These are phyloP conservation scores for Neomicropteryx cornuta DNA, from an alignment of 1,140 invertebrate species.

Conservation along the genomic window DNA sequence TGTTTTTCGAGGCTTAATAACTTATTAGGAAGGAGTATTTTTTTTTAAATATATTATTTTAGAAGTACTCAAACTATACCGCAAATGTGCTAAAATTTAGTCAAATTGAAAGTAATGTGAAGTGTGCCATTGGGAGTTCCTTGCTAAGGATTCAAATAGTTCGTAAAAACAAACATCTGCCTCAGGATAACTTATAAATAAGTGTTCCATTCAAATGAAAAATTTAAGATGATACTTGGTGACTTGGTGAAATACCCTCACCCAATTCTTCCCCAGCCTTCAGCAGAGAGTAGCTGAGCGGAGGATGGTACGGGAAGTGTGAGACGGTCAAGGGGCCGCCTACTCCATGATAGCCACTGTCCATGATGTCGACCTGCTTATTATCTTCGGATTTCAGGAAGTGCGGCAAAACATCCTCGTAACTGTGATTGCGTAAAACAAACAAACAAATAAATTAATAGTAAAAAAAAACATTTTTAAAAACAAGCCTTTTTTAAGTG, in stretches of 20 bases:
- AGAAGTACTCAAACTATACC: no score
- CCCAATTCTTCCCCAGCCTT: constrained; percentile 73
- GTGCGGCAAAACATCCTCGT: constrained; percentile 77
- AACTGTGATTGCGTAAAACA: no score
- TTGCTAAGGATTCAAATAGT: not conserved
- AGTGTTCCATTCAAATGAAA: not conserved
- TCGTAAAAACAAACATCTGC: not conserved
- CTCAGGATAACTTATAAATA: not conserved
- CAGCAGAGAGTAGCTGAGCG: constrained; percentile 70
- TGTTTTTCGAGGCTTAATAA: no score
- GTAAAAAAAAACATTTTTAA: no score
- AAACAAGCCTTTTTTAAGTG: no score
- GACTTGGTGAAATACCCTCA: constrained; percentile 18
- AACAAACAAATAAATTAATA: no score
- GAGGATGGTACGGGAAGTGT: constrained; percentile 78
- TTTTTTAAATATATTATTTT: no score
- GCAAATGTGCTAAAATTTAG: no score
- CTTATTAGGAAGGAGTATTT: no score
- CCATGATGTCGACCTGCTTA: constrained; percentile 52
- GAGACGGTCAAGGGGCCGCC: constrained; percentile 70
- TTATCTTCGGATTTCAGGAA: constrained; percentile 83
- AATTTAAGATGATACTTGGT: not conserved
- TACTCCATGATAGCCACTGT: constrained; percentile 62
- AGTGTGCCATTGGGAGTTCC: not conserved
- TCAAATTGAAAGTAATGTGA: not conserved